Base-by-base conservation (phyloP, 2,888 invertebrate species). In the Volucella inflata region DNA sequence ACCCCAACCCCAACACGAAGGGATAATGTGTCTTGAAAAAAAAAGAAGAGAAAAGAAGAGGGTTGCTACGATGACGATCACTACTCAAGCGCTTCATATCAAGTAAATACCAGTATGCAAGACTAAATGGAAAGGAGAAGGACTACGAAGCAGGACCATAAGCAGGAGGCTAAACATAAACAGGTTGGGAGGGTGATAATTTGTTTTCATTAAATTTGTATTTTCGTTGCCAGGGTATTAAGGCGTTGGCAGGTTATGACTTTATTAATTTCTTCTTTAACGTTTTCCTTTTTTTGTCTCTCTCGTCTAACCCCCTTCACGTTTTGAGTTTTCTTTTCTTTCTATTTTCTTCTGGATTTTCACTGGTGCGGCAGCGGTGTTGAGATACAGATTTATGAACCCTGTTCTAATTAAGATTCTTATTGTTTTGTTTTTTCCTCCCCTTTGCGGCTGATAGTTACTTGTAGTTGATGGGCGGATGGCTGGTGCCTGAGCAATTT, bases 231-330 rank as follows among this genome's bases (percentile, higher is more conserved):
- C 80, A 82, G 82, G 88, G 87, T 83, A 88, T 88, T 88, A 88
- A 85, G 85, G 88, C 87, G 87, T 88, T 88, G 88, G 87, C 88
- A 88, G 88, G 88, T 88, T 88, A 88, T 88, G 88, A 88, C 88
- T 88, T 88, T 87, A 88, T 88, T 88, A 88, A 88, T 85, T 88
- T 87, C 82, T 72, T 77, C 84, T 81, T 85, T 81, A 85, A 68
- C 85, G 85, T 81, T 81, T 62, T 62, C 46, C 38, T 46, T 48
- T 60, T 44, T 46, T 40, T n/a, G 10, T 42, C 9, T 16, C 42
- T 6, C 3, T 16, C 10, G 17, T 30, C n/a, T 14, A 16, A 40
- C n/a, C n/a, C 36, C 42, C 48, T 44, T 42, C 10, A 46, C 16
- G 30, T 36, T 60, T 10, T 48, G 9, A 14, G n/a, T 40, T 17